Percentiles rank a stretch among this genome's conserved stretches.
phyloP scores from a whole-genome alignment of 2,797 vertebrate genomes.

The Pteronotus mesoamericanus region DNA sequence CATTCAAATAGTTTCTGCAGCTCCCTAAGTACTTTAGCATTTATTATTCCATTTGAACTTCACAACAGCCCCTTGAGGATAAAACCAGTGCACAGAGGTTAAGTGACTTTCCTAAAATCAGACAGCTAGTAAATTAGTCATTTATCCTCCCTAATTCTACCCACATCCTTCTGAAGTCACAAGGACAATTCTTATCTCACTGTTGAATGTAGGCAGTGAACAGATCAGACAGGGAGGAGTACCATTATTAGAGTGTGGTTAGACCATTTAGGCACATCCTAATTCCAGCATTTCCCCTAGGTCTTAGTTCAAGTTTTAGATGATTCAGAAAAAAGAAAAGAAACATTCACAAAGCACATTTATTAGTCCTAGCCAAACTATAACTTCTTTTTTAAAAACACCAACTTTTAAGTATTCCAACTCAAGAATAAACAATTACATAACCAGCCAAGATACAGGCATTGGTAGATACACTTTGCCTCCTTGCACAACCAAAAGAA shows the following conservation, averaged over 20 bases:
- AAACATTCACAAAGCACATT: background rate
- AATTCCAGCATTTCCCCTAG: background rate
- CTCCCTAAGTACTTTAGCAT: conserved; percentile 27
- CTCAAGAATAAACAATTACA: background rate
- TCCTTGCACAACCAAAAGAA: too few relatives aligned
- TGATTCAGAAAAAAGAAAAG: background rate
- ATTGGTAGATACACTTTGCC: too few relatives aligned
- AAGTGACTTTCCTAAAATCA: conserved; percentile 29
- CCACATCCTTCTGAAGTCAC: background rate
- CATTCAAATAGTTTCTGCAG: background rate
- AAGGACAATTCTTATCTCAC: background rate
- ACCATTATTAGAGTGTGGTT: background rate
- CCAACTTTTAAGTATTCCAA: background rate
- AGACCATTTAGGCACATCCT: background rate
- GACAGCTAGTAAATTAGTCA: background rate
- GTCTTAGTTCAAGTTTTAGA: background rate
- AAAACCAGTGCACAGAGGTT: background rate
- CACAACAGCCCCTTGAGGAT: background rate
- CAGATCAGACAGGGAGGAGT: background rate
- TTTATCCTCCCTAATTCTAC: background rate
- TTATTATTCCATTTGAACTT: conserved; percentile 9
- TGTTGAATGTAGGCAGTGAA: background rate
- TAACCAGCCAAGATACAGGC: too few relatives aligned
- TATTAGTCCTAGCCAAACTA: background rate
- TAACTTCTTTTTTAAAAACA: background rate